Conservation (phyloP, 2,113 vertebrate species). For the Myotis davidii region DNA sequence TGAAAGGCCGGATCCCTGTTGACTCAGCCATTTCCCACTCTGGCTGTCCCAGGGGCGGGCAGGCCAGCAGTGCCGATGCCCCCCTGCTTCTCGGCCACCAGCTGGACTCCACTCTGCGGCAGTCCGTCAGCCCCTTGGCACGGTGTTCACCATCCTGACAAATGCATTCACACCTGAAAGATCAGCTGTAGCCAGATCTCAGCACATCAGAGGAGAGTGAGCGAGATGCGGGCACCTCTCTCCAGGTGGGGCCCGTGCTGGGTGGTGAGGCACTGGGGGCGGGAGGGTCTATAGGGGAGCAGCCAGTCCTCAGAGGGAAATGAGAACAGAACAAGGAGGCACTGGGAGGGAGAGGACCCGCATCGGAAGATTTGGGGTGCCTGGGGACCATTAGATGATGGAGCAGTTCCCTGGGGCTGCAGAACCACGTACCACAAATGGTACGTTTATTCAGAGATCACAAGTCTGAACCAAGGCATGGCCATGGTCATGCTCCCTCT, state of each 20-base stretch:
- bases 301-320: neutral
- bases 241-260: neutral
- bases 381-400: neutral
- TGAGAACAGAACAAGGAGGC: neutral
- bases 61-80: neutral
- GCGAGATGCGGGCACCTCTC: fast-evolving
- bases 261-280: neutral
- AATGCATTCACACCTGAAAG: neutral
- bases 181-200: neutral
- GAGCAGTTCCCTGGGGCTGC: neutral
- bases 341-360: neutral
- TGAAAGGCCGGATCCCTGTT: neutral
- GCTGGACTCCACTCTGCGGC: too few relatives aligned
- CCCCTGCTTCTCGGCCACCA: neutral
- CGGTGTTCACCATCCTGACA: neutral
- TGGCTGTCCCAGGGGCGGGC: neutral
- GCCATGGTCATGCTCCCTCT: too few relatives aligned
- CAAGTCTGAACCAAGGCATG: neutral
- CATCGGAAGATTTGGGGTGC: neutral
- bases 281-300: neutral
- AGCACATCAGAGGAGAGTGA: neutral
- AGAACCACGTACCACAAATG: neutral
- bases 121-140: neutral
- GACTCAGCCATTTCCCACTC: neutral
- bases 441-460: fast-evolving